Percentiles rank a stretch among this genome's conserved stretches.
These are phyloP conservation scores for Phycodurus eques DNA, from an alignment of 2,113 vertebrate species.

Conservation along the genomic window DNA sequence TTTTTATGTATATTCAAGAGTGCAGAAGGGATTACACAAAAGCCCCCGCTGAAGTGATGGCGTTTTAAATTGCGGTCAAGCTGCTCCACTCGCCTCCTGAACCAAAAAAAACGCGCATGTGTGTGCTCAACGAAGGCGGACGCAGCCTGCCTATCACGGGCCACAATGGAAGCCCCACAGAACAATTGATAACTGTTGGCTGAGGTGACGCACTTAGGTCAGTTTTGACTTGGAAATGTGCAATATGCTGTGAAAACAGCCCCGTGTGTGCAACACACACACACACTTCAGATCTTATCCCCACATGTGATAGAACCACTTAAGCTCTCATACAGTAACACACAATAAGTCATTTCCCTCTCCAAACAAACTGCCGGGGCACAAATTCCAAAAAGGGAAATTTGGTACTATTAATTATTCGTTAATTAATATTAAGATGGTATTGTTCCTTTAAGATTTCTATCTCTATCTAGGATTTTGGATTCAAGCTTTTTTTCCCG, in stretches of 20 bases:
- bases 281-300: conserved; percentile 62
- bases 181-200: conserved; percentile 61
- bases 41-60: conserved; percentile 64
- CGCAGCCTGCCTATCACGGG: conserved; percentile 41
- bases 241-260: conserved; percentile 68
- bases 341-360: conserved; percentile 74
- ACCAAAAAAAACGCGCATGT: conserved; percentile 46
- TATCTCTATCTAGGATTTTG: conserved; percentile 40
- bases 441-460: conserved; percentile 41
- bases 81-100: conserved; percentile 68
- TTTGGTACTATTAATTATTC: conserved; percentile 6
- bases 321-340: conserved; percentile 71
- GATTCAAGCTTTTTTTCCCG: conserved; percentile 15
- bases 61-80: conserved; percentile 74
- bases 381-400: conserved; percentile 33
- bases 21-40: conserved; percentile 71
- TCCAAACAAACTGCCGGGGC: conserved; percentile 58
- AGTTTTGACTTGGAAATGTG: conserved; percentile 69
- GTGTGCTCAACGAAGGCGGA: conserved; percentile 45
- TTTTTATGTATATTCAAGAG: conserved; percentile 76
- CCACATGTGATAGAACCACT: conserved; percentile 69
- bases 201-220: conserved; percentile 42
- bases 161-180: conserved; percentile 39
- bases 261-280: conserved; percentile 45
- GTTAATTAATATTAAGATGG: conserved; percentile 22